These are phyloP conservation scores for Dermochelys coriacea DNA, from an alignment of 2,797 vertebrate species.

Conservation along the genomic window DNA sequence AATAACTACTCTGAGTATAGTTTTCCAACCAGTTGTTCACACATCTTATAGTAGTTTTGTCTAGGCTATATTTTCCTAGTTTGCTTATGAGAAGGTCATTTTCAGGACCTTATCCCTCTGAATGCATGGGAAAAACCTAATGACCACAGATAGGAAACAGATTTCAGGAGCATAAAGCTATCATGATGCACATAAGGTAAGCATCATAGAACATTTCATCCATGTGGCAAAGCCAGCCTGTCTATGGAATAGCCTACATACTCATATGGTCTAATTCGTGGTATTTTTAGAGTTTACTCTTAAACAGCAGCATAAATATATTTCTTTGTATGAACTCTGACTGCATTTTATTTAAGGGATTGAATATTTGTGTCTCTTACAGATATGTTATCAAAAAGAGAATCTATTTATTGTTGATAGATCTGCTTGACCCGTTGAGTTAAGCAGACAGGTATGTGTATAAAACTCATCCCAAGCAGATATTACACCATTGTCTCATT, in stretches of 20 bases:
- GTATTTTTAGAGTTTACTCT: not conserved
- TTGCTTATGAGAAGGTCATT: not conserved
- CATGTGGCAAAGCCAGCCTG: not conserved
- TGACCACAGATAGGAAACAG: not conserved
- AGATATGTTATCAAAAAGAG: rapidly evolving
- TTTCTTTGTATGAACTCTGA: not conserved
- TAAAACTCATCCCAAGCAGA: rapidly evolving
- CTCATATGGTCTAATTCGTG: not conserved
- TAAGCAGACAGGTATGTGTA: rapidly evolving
- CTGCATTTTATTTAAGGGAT: not conserved
- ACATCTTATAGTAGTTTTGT: not conserved
- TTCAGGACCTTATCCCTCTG: not conserved
- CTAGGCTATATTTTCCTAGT: not conserved
- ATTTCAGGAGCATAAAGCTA: not conserved
- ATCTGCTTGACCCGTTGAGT: rapidly evolving
- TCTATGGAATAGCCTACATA: not conserved
- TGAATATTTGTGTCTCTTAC: not conserved
- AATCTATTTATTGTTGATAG: rapidly evolving
- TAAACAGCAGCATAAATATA: not conserved
- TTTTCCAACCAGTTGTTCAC: not conserved
- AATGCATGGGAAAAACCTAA: not conserved
- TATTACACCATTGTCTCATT: rapidly evolving
- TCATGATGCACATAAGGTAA: not conserved
- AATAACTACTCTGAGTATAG: not conserved
- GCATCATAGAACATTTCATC: not conserved